A percentile compares a stretch with the other conserved stretches of the same genome.
These are phyloP conservation scores for Dilophus febrilis DNA, from an alignment of 2,888 invertebrate species.

Conservation along the genomic window DNA sequence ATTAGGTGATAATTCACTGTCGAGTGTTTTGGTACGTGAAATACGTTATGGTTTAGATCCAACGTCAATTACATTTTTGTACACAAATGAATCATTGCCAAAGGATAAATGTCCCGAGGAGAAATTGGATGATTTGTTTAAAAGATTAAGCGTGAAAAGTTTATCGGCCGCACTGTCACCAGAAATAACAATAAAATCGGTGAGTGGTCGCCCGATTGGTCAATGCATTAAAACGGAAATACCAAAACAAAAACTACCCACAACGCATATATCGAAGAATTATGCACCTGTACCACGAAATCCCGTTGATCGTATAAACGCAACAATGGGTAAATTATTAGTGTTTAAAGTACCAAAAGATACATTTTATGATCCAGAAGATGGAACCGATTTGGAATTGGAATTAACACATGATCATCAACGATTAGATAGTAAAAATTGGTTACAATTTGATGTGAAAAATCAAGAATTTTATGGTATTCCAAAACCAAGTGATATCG, in stretches of 20 bases:
- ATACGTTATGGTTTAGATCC: slow-evolving; percentile 25
- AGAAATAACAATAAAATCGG: slow-evolving; percentile 44
- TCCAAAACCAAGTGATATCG: slow-evolving; percentile 52
- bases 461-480: slow-evolving; percentile 83
- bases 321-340: slow-evolving; percentile 64
- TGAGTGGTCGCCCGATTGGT: slow-evolving; percentile 47
- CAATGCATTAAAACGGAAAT: slow-evolving; percentile 39
- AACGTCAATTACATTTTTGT: slow-evolving; percentile 43
- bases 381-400: slow-evolving; percentile 58
- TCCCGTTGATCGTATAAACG: slow-evolving; percentile 69
- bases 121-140: slow-evolving; percentile 50
- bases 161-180: slow-evolving; percentile 46
- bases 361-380: slow-evolving; percentile 80
- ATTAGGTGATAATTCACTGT: slow-evolving; percentile 25
- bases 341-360: slow-evolving; percentile 72
- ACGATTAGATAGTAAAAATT: slow-evolving; percentile 47
- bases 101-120: slow-evolving; percentile 60
- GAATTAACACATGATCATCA: slow-evolving; percentile 55
- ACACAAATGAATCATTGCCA: slow-evolving; percentile 68
- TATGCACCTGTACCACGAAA: slow-evolving; percentile 64
- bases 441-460: slow-evolving; percentile 78
- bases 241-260: slow-evolving; percentile 24
- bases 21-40: slow-evolving; percentile 26
- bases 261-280: slow-evolving; percentile 41
- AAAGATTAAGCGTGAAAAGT: slow-evolving; percentile 32